Percentiles rank a stretch among this genome's conserved stretches.
Conservation (phyloP, 2,797 vertebrate genomes). For the Dendrocincla tyrannina region DNA sequence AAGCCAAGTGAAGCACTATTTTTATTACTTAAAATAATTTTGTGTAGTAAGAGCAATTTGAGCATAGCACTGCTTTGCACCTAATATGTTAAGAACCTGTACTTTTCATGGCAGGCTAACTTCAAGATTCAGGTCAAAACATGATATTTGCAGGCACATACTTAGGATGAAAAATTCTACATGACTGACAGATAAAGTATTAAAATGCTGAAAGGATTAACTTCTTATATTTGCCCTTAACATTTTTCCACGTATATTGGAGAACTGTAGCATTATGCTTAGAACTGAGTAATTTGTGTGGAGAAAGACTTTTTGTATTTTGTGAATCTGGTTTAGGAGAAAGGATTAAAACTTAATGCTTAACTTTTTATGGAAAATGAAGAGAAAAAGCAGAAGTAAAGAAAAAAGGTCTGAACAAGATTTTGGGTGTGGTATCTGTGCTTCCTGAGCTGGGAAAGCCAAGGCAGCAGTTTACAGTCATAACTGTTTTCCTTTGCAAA, state of each 20-base stretch:
- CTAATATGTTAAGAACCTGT: not conserved
- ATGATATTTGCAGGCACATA: not conserved
- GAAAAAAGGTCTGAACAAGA: not conserved
- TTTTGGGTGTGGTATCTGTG: not conserved
- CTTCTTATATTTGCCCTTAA: not conserved
- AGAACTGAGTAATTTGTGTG: not conserved
- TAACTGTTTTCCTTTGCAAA: not conserved
- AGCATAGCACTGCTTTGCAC: not conserved
- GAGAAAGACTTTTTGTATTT: not conserved
- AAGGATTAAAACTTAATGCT: not conserved
- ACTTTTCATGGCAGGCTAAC: not conserved
- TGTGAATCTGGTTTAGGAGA: not conserved
- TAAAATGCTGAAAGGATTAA: not conserved
- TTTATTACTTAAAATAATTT: not conserved
- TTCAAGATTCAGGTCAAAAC: not conserved
- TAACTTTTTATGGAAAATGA: not conserved
- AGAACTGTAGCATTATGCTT: not conserved
- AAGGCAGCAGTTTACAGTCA: not conserved
- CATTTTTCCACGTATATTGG: not conserved
- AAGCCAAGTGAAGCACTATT: not conserved
- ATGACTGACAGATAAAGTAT: not conserved
- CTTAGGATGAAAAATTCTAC: not conserved
- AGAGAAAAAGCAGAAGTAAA: constrained; percentile 45
- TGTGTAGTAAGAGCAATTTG: not conserved
- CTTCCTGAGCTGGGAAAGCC: constrained; percentile 33